Evolutionary conservation across 2,888 invertebrate species (phyloP).

Genomic region (Drosophila neotestacea): DNA sequence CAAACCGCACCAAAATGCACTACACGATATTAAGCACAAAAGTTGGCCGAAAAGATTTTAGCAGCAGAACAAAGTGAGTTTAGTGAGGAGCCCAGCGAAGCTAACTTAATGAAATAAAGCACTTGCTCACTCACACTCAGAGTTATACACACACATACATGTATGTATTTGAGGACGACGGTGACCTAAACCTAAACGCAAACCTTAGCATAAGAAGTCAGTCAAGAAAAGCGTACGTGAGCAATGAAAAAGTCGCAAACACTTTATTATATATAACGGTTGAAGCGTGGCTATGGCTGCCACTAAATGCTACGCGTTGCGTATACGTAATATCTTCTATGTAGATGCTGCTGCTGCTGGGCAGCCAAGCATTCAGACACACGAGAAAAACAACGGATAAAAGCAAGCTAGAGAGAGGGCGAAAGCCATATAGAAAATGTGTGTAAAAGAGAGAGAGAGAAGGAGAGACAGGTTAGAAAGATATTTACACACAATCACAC

Average conservation of each 20-base stretch:
- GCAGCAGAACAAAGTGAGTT: constrained; percentile 31
- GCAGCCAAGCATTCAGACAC: constrained; percentile 21
- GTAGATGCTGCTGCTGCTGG: constrained; percentile 59
- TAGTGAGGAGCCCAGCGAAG: constrained; percentile 29
- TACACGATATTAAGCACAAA: constrained; percentile 76
- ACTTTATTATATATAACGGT: constrained; percentile 72
- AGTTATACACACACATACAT: constrained; percentile 16
- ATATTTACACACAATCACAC: constrained; percentile 46
- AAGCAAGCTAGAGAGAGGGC: not conserved
- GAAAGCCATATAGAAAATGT: not conserved
- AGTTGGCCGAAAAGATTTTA: constrained; percentile 72
- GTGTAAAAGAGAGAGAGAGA: not conserved
- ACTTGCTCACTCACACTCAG: constrained; percentile 60
- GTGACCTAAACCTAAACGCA: constrained; percentile 55
- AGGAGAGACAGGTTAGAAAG: constrained; percentile 16
- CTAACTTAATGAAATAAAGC: constrained; percentile 79
- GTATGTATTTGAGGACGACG: constrained; percentile 6
- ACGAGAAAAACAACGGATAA: constrained; percentile 1
- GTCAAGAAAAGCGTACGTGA: constrained; percentile 80
- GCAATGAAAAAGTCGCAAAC: constrained; percentile 82
- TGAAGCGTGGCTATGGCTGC: constrained; percentile 37
- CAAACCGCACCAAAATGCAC: constrained; percentile 69
- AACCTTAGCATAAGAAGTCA: constrained; percentile 75
- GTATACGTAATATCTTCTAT: constrained; percentile 77
- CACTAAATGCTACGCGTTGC: constrained; percentile 79